Percentiles rank a stretch among this genome's conserved stretches.
Evolutionary conservation across 2,888 invertebrate species (phyloP).

Genomic region (Oegoconia quadripuncta): DNA sequence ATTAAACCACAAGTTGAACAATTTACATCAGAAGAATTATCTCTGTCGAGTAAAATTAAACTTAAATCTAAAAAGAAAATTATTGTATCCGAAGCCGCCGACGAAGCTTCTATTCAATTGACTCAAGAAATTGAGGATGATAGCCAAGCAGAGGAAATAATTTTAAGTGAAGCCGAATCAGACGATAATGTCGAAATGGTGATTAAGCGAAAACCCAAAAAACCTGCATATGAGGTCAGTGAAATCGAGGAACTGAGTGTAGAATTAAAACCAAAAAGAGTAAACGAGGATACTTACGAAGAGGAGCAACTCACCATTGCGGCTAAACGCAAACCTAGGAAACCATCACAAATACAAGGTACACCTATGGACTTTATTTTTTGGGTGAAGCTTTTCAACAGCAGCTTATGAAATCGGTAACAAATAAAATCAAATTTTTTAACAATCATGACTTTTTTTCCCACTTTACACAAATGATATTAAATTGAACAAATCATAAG

Average conservation of each 20-base stretch:
- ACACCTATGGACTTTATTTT: too few species aligned
- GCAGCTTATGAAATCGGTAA: not conserved
- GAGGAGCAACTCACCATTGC: conserved; percentile 85
- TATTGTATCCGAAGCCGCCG: conserved; percentile 82
- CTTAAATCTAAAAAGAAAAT: conserved; percentile 81
- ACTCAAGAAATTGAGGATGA: conserved; percentile 82
- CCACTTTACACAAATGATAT: too few species aligned
- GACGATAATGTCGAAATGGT: conserved; percentile 79
- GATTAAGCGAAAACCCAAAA: conserved; percentile 70
- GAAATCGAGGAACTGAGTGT: conserved; percentile 81
- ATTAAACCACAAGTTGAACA: conserved; percentile 57
- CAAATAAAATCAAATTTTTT: too few species aligned
- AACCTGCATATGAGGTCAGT: conserved; percentile 79
- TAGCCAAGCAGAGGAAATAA: conserved; percentile 81
- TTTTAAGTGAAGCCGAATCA: conserved; percentile 81
- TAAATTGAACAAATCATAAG: too few species aligned
- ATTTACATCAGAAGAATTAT: conserved; percentile 85
- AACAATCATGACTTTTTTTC: too few species aligned
- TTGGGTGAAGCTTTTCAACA: not conserved
- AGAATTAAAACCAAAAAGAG: conserved; percentile 70
- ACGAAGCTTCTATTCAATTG: conserved; percentile 83
- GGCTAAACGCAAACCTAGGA: conserved; percentile 82
- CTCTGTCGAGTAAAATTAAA: conserved; percentile 85
- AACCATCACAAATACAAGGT: conserved; percentile 83
- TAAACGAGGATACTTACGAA: conserved; percentile 70